Conservation (phyloP, 2,113 vertebrate genomes). For the Bufo gargarizans region DNA sequence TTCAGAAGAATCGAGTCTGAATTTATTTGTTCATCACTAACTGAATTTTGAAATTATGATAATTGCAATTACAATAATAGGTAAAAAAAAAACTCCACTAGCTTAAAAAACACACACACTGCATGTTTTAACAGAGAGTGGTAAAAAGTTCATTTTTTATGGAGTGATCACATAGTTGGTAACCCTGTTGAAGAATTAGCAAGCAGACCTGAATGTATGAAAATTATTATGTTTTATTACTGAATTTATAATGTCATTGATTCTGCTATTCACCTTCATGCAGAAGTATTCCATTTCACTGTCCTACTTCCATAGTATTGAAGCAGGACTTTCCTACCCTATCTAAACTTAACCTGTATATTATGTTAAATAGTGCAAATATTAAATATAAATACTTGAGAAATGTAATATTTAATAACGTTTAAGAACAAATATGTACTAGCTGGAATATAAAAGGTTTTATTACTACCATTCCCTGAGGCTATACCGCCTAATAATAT, state of each 20-base stretch:
- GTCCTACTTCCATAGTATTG: neutral
- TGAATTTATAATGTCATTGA: neutral
- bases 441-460: neutral
- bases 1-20: too few relatives aligned
- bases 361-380: neutral
- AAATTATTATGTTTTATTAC: neutral
- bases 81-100: too few relatives aligned
- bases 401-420: neutral
- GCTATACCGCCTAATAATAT: neutral
- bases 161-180: too few relatives aligned
- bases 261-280: neutral
- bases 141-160: too few relatives aligned
- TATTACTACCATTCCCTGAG: neutral
- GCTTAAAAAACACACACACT: too few relatives aligned
- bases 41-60: too few relatives aligned
- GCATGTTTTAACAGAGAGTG: too few relatives aligned
- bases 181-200: too few relatives aligned
- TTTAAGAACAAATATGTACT: neutral
- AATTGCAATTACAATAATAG: too few relatives aligned
- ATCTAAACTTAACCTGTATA: neutral
- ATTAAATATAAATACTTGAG: neutral
- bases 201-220: neutral
- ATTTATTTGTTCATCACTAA: too few relatives aligned
- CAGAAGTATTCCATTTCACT: neutral
- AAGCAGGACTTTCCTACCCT: neutral